Evolutionary conservation across 2,888 invertebrate species (phyloP), one percentile per base, ranked within the genome.

Genomic region (Pinctada fucata): DNA sequence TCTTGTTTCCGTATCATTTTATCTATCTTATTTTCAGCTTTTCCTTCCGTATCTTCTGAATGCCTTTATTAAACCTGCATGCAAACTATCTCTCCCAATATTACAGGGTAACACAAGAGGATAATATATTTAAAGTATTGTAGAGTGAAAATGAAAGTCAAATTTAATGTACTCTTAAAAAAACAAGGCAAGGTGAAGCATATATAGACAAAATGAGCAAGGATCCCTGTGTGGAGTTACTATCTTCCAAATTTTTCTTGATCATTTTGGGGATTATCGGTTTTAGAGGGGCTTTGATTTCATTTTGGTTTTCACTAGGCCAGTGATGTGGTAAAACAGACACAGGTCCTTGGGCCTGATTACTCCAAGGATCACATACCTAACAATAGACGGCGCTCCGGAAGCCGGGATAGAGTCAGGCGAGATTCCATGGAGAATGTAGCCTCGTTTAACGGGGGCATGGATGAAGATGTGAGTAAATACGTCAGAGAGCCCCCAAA

Each of bases 301-400:
- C 49, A 76, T 86, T 87, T 84, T 88, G 86, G 86, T 88, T 88
- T 88, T 84, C 85, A 83, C 79, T 90, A 97, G 96, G 97, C 97
- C 84, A 94, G 97, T 94, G 97, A 97, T 94, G 95, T 97, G 92
- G 97, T 97, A 91, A 97, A 97, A 94, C 97, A 97, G 94, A 96
- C 97, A 78, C 97, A 97, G 92, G 94, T 96, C 85, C 93, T 96
- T 87, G 95, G 95, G 79, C 94, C 94, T 88, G 94, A 92, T 73
- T 90, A 83, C 87, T 83, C 85, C 81, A 90, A 86, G 86, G 88
- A 89, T 86, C 87, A 88, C 82, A 75, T 79, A 74, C 82, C 84
- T 68, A 90, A 90, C 86, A 91, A 89, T 85, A 84, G 89, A 75
- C 88, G 89, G 50, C 89, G 91, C 84, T 91, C 95, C 93, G 88